Conservation (phyloP, 2,797 vertebrate genomes). For the Oceanodroma leucorhoa region DNA sequence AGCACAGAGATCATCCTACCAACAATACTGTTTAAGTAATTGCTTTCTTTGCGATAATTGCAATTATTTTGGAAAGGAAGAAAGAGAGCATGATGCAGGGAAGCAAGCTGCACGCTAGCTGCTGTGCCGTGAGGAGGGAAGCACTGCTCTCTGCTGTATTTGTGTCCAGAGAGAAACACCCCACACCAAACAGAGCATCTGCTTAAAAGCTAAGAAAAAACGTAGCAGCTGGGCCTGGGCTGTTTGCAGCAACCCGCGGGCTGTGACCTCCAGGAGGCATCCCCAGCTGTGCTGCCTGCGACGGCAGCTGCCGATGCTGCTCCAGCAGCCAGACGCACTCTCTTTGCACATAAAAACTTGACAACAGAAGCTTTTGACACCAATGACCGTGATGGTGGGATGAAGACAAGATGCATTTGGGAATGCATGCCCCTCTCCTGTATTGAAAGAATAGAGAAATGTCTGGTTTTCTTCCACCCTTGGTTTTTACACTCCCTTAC, state of each 20-base stretch:
- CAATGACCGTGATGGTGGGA: neutral
- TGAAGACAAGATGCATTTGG: neutral
- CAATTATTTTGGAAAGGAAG: neutral
- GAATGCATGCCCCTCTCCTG: neutral
- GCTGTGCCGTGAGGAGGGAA: neutral
- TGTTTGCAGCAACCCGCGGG: neutral
- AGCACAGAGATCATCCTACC: neutral
- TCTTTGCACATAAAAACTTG: neutral
- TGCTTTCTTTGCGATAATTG: neutral
- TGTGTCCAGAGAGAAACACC: neutral
- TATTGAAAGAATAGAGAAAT: neutral
- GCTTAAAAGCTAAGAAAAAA: neutral
- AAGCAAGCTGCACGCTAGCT: neutral
- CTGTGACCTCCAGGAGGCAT: neutral
- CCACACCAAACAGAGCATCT: neutral
- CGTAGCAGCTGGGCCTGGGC: neutral
- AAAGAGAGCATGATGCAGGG: neutral
- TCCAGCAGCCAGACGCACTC: neutral
- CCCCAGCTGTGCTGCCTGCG: neutral
- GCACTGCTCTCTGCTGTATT: neutral
- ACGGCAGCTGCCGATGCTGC: rapidly evolving
- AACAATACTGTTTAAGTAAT: neutral
- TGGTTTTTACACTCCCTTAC: neutral
- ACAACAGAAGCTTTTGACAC: neutral
- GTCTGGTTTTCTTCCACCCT: neutral